phyloP scores from a whole-genome alignment of 2,113 vertebrate species.

The Gadus chalcogrammus region DNA sequence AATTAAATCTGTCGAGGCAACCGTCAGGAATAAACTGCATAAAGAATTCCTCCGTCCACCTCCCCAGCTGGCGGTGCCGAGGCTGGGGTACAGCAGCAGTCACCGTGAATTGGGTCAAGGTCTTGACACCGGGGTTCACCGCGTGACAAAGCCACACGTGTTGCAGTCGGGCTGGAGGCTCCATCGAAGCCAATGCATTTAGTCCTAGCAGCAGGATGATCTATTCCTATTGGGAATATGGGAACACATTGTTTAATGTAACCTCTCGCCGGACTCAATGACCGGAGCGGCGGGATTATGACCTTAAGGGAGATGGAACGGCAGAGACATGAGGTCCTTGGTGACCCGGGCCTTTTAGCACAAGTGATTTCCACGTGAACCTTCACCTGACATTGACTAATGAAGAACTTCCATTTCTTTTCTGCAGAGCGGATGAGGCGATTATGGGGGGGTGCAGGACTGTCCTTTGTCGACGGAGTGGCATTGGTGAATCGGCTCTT shows the following conservation, averaged over 20 bases:
- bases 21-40: too few species aligned
- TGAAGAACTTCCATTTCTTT: conserved; percentile 21
- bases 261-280: conserved; percentile 1
- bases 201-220: conserved; percentile 37
- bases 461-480: too few species aligned
- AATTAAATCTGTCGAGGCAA: too few species aligned
- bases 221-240: conserved; percentile 11
- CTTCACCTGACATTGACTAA: conserved; percentile 35
- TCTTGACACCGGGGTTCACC: conserved; percentile 5
- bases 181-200: conserved; percentile 38
- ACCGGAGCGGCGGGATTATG: conserved; percentile 31
- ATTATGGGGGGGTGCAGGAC: neutral
- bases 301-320: conserved; percentile 46
- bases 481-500: too few species aligned
- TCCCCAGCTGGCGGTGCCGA: neutral
- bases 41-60: neutral
- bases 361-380: conserved; percentile 36
- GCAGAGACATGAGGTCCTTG: conserved; percentile 25
- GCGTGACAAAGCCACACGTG: conserved; percentile 15
- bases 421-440: conserved; percentile 12
- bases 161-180: conserved; percentile 21
- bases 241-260: conserved; percentile 21
- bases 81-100: neutral
- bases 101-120: conserved; percentile 7
- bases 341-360: conserved; percentile 49